Evolutionary conservation across 2,888 invertebrate genomes (phyloP).

Genomic region (Stictocephala bisonia): DNA sequence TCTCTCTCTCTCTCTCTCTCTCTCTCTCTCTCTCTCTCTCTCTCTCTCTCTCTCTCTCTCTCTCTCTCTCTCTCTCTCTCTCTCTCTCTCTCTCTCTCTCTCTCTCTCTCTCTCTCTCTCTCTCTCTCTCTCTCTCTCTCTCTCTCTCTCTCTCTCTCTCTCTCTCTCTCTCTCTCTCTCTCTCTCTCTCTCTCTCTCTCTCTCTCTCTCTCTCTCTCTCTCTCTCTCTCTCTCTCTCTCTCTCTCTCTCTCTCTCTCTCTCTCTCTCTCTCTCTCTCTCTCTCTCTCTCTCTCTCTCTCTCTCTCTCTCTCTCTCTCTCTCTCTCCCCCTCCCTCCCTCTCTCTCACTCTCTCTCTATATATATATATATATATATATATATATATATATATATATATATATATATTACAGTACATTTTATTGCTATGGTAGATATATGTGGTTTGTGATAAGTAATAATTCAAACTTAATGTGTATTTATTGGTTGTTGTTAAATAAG

Average conservation of each 20-base stretch:
- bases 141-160: background rate
- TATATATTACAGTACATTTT: no score
- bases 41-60: background rate
- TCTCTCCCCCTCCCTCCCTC: background rate
- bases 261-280: conserved; percentile 12
- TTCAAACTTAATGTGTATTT: no score
- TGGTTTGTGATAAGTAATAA: no score
- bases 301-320: conserved; percentile 10
- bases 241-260: conserved; percentile 9
- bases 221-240: conserved; percentile 1
- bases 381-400: no score
- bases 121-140: conserved; percentile 1
- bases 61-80: conserved; percentile 7
- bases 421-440: no score
- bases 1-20: background rate
- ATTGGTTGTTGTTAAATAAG: no score
- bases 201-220: conserved; percentile 1
- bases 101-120: conserved; percentile 1
- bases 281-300: conserved; percentile 16
- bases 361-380: no score
- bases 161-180: conserved; percentile 7
- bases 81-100: conserved; percentile 6
- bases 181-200: conserved; percentile 1
- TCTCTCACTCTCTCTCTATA: conserved; percentile 18
- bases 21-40: background rate